Evolutionary conservation across 2,888 invertebrate genomes (phyloP).

Genomic region (Teinopalpus imperialis): DNA sequence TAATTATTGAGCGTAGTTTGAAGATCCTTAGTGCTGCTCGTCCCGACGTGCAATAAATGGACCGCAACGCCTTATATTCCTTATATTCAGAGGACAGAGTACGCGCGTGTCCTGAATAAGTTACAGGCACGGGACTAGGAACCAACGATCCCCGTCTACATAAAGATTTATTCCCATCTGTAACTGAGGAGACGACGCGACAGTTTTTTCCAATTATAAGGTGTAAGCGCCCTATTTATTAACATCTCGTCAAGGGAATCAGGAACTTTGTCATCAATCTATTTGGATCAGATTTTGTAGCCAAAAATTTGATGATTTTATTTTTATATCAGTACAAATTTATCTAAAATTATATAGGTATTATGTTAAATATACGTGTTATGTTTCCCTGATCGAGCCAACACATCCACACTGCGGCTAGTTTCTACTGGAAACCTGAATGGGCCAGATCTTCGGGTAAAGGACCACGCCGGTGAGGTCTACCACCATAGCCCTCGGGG

Average conservation of each 20-base stretch:
- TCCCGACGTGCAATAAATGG: conserved; percentile 71
- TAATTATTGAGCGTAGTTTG: conserved; percentile 71
- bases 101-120: conserved; percentile 72
- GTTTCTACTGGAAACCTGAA: too few relatives aligned
- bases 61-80: conserved; percentile 66
- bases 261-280: conserved; percentile 35
- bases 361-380: background rate
- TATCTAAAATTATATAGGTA: too few relatives aligned
- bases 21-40: conserved; percentile 57
- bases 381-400: too few relatives aligned
- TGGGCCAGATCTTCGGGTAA: too few relatives aligned
- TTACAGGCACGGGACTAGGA: conserved; percentile 42
- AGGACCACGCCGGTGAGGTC: too few relatives aligned
- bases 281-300: background rate
- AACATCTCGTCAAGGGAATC: conserved; percentile 75
- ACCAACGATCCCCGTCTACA: conserved; percentile 67
- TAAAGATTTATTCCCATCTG: conserved; percentile 80
- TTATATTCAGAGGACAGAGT: conserved; percentile 77
- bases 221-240: conserved; percentile 77
- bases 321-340: too few relatives aligned
- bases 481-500: too few relatives aligned
- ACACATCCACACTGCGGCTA: too few relatives aligned
- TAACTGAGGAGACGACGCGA: conserved; percentile 78
- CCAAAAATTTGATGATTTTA: background rate
- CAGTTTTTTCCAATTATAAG: conserved; percentile 80